Evolutionary conservation across 2,797 vertebrate genomes (phyloP).

Genomic region (Arrhamphus sclerolepis): DNA sequence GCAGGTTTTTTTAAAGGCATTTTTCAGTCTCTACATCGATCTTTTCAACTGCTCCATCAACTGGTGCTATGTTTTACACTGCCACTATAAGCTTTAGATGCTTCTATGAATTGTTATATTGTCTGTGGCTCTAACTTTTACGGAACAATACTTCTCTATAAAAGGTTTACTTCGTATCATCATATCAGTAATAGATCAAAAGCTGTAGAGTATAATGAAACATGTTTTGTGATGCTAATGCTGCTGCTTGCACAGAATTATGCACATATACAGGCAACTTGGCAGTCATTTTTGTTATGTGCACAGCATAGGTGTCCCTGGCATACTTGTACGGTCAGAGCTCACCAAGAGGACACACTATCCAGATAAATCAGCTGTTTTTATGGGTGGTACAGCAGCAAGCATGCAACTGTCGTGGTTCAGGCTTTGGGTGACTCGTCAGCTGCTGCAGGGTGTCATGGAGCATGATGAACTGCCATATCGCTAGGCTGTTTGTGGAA

Average conservation of each 20-base stretch:
- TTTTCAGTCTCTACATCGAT: too few species aligned
- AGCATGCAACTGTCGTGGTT: conserved; percentile 54
- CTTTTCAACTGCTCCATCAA: too few species aligned
- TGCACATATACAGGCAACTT: conserved; percentile 52
- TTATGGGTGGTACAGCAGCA: conserved; percentile 62
- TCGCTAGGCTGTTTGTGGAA: conserved; percentile 45
- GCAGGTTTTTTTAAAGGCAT: too few species aligned
- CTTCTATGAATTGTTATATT: too few species aligned
- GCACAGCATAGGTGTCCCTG: conserved; percentile 51
- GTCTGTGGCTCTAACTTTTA: too few species aligned
- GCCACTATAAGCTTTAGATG: too few species aligned
- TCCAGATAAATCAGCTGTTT: conserved; percentile 72
- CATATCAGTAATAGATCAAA: not conserved
- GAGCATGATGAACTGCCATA: conserved; percentile 49
- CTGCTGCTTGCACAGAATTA: conserved; percentile 50
- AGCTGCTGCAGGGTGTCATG: conserved; percentile 70
- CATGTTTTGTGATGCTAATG: conserved; percentile 23
- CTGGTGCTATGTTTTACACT: too few species aligned
- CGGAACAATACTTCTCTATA: too few species aligned
- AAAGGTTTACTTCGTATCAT: too few species aligned
- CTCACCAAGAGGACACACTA: conserved; percentile 54
- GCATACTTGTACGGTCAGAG: conserved; percentile 65
- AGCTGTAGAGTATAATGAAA: conserved; percentile 14
- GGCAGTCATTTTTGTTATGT: conserved; percentile 55
- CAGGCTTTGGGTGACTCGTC: conserved; percentile 50